Evolutionary conservation across 1,140 invertebrate genomes (phyloP), one percentile per base, ranked within the genome.

Genomic region (Scaptomyza pallida): DNA sequence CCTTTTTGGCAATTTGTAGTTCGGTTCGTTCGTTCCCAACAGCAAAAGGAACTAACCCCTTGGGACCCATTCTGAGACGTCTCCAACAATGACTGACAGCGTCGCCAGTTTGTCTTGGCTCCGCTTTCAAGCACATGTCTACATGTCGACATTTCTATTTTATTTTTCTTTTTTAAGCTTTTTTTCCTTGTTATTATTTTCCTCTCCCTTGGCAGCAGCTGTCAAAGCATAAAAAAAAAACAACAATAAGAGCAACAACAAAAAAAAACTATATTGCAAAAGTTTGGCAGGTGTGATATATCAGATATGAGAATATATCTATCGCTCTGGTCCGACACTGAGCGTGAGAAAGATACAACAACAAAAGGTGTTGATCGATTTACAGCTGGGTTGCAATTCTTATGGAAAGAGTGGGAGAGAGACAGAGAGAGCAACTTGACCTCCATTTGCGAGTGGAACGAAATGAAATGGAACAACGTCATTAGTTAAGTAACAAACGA

Each of bases 31-130:
- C 37, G n/a, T n/a, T n/a, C n/a, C n/a, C n/a, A n/a, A n/a, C 48
- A 37, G 52, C 17, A 62, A 41, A 65, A 12, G 10, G 54, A 41
- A 37, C 6, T 15, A 35, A 2, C 5, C 3, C 45, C 26, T 30
- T 9, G 23, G 23, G 23, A 26, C 23, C 5, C 5, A 35, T 30
- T 37, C 2, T 21, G 19, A 23, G 9, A 23, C 21, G 16, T 59
- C 45, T 40, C 33, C 47, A 61, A 57, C 9, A 26, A n/a, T 68
- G 71, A 70, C 59, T 68, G 67, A 74, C 67, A 48, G 48, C 75
- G 71, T 30, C 75, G 65, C 65, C 79, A 75, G 52, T 59, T 75
- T 85, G 79, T 79, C 79, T 79, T 79, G 75, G 72, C 65, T 61
- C 50, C 41, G 60, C 45, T 79, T 63, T 64, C 57, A 62, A 72